These are phyloP conservation scores for Pogoniulus pusillus DNA, from an alignment of 2,797 vertebrate genomes.

Conservation along the genomic window DNA sequence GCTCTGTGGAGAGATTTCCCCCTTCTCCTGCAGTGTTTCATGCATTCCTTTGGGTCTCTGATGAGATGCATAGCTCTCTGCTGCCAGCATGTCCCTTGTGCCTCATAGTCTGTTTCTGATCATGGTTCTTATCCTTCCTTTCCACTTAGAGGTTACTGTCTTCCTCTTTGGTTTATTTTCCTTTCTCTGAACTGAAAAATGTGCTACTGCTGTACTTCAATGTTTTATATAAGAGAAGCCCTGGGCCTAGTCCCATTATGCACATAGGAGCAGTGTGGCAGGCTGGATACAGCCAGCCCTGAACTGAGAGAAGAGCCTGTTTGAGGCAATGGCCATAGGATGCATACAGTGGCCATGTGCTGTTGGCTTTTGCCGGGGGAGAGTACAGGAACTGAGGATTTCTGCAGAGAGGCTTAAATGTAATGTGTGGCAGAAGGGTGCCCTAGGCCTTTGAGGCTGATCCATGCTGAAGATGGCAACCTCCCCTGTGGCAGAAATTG, in stretches of 20 bases:
- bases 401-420: background rate
- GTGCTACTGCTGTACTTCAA: background rate
- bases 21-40: background rate
- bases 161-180: background rate
- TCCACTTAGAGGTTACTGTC: background rate
- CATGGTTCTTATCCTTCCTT: background rate
- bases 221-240: background rate
- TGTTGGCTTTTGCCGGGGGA: background rate
- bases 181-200: background rate
- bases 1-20: background rate
- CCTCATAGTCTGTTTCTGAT: background rate
- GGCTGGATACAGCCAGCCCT: background rate
- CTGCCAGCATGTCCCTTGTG: background rate
- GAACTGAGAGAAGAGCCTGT: background rate
- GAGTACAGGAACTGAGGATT: background rate
- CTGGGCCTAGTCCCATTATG: background rate
- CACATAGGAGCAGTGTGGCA: background rate
- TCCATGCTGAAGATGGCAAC: background rate
- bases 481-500: background rate
- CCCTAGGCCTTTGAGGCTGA: background rate
- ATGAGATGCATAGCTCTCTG: background rate
- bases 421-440: background rate
- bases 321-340: no score
- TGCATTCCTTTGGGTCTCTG: background rate
- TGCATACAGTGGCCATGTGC: background rate